Evolutionary conservation across 2,888 invertebrate species (phyloP).

Genomic region (Tachina fera): DNA sequence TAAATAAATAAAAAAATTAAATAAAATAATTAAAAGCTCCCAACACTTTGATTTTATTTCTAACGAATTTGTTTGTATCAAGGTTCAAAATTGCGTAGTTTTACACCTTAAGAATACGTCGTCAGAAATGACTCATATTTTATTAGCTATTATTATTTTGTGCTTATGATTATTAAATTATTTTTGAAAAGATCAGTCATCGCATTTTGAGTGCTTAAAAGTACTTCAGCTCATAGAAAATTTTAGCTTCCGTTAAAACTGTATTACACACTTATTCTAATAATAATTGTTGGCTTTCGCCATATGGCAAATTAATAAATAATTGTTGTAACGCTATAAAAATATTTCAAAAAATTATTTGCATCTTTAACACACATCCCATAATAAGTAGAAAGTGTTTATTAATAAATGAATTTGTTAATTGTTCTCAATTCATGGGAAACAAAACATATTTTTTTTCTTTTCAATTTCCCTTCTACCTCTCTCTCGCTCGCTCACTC

Average conservation of each 20-base stretch:
- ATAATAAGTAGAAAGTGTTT: constrained; percentile 52
- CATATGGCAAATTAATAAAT: constrained; percentile 43
- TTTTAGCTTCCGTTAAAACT: constrained; percentile 5
- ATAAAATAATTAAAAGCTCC: no score
- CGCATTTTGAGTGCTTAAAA: background rate
- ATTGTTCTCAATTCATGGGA: constrained; percentile 59
- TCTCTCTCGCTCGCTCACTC: no score
- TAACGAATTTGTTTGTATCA: background rate
- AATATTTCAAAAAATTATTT: background rate
- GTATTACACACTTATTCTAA: constrained; percentile 10
- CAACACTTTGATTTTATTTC: background rate
- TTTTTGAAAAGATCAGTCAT: constrained; percentile 15
- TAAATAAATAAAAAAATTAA: no score
- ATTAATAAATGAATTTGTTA: constrained; percentile 51
- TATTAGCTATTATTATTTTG: background rate
- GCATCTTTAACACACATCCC: background rate
- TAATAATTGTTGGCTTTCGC: constrained; percentile 5
- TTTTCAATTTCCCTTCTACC: background rate
- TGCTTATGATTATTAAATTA: constrained; percentile 7
- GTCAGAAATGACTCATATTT: background rate
- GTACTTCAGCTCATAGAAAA: background rate
- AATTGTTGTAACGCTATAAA: constrained; percentile 33
- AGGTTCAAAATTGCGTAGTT: constrained; percentile 11
- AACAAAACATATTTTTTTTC: constrained; percentile 23
- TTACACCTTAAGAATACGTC: background rate